Conservation (phyloP, 2,888 invertebrate genomes). For the Galerucella calmariensis region DNA sequence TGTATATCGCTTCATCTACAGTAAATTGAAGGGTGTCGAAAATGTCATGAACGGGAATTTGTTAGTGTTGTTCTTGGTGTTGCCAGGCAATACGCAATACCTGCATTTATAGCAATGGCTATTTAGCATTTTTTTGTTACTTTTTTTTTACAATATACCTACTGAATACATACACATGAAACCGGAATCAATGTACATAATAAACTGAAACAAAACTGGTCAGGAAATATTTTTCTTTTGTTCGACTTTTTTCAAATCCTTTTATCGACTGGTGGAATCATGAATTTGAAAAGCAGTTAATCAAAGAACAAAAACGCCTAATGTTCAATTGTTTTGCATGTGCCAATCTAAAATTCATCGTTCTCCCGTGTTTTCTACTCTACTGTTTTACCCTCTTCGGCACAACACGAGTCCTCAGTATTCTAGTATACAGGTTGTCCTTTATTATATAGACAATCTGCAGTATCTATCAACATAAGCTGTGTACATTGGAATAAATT, state of each 20-base stretch:
- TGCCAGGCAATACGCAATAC: too few species aligned
- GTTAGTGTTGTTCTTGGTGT: too few species aligned
- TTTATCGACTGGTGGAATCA: conserved; percentile 2
- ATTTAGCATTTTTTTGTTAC: too few species aligned
- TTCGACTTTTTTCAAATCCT: neutral
- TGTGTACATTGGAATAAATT: too few species aligned
- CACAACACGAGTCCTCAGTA: conserved; percentile 1
- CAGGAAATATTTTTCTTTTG: conserved; percentile 1
- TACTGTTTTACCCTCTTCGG: conserved; percentile 10
- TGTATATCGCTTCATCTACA: too few species aligned
- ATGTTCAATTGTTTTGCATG: conserved; percentile 19
- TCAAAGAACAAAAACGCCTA: conserved; percentile 14
- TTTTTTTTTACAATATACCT: too few species aligned
- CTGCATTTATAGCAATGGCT: too few species aligned
- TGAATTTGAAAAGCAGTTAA: conserved; percentile 10
- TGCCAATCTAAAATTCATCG: conserved; percentile 16
- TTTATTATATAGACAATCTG: too few species aligned
- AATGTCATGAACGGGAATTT: too few species aligned
- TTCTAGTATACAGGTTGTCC: conserved; percentile 3
- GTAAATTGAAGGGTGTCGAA: too few species aligned
- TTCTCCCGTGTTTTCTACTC: conserved; percentile 5
- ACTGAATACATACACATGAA: too few species aligned
- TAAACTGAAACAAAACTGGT: neutral
- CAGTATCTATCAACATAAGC: too few species aligned
- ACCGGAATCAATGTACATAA: neutral